Evolutionary conservation across 2,797 vertebrate species (phyloP).

Genomic region (Lutjanus campechanus): DNA sequence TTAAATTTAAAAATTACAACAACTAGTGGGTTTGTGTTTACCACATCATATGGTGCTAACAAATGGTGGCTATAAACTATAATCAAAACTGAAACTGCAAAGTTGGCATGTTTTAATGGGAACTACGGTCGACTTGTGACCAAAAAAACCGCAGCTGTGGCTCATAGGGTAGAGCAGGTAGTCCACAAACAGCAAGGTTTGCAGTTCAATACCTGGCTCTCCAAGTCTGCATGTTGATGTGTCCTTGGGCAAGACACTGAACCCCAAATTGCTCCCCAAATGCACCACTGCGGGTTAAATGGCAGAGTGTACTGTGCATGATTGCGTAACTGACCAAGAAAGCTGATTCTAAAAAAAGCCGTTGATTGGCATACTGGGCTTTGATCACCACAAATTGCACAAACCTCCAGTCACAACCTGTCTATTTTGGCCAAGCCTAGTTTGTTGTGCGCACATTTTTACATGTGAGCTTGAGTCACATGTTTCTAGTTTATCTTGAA

Average conservation of each 20-base stretch:
- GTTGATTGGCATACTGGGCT: neutral
- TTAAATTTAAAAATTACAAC: neutral
- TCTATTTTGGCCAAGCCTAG: neutral
- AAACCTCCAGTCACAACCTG: neutral
- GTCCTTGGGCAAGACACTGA: too few species aligned
- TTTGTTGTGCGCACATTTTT: neutral
- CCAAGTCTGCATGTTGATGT: too few species aligned
- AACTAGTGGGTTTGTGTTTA: neutral
- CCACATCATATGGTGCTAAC: neutral
- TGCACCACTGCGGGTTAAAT: too few species aligned
- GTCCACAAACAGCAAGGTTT: too few species aligned
- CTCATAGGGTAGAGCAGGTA: too few species aligned
- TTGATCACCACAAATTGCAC: neutral
- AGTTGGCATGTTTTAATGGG: neutral
- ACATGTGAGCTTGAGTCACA: neutral
- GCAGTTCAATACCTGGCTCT: too few species aligned
- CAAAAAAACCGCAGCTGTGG: neutral
- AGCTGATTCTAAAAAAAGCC: too few species aligned
- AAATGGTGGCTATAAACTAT: neutral
- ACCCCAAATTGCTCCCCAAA: too few species aligned
- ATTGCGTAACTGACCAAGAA: too few species aligned
- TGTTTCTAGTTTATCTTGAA: constrained; percentile 1
- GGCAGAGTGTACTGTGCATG: too few species aligned
- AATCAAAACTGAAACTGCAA: neutral
- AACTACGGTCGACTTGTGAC: neutral